phyloP scores from a whole-genome alignment of 1,140 invertebrate species.

The Linepithema humile region DNA sequence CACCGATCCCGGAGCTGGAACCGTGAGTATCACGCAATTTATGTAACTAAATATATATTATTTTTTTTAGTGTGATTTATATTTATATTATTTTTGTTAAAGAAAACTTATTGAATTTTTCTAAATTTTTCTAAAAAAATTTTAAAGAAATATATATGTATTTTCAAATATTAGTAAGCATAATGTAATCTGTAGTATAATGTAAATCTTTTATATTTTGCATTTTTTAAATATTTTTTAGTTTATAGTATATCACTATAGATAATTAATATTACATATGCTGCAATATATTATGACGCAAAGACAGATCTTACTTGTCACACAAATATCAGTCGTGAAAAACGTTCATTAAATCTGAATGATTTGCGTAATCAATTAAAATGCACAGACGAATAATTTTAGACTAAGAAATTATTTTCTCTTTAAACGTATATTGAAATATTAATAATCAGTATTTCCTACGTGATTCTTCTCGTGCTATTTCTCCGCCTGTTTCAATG shows the following conservation, averaged over 20 bases:
- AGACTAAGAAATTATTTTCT: slow-evolving; percentile 26
- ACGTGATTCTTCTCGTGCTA: slow-evolving; percentile 3
- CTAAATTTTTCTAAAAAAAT: too few species aligned
- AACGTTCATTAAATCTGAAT: background rate
- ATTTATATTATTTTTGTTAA: background rate
- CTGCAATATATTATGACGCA: background rate
- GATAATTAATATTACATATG: background rate
- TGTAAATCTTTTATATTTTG: too few species aligned
- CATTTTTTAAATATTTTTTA: too few species aligned
- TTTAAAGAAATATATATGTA: too few species aligned
- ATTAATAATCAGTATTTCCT: slow-evolving; percentile 33
- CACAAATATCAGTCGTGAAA: background rate
- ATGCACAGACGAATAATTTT: slow-evolving; percentile 37
- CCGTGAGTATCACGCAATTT: slow-evolving; percentile 85
- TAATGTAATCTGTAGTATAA: background rate
- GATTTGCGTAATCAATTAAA: slow-evolving; percentile 24
- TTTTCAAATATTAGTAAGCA: too few species aligned
- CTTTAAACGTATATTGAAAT: slow-evolving; percentile 23
- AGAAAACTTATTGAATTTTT: too few species aligned
- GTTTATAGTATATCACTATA: too few species aligned
- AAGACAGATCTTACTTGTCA: slow-evolving; percentile 5
- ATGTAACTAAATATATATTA: background rate
- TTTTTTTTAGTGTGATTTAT: background rate
- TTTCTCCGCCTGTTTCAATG: slow-evolving; percentile 13
- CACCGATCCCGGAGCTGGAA: slow-evolving; percentile 88